Evolutionary conservation across 2,888 invertebrate species (phyloP).

Genomic region (Drosophila rubida): DNA sequence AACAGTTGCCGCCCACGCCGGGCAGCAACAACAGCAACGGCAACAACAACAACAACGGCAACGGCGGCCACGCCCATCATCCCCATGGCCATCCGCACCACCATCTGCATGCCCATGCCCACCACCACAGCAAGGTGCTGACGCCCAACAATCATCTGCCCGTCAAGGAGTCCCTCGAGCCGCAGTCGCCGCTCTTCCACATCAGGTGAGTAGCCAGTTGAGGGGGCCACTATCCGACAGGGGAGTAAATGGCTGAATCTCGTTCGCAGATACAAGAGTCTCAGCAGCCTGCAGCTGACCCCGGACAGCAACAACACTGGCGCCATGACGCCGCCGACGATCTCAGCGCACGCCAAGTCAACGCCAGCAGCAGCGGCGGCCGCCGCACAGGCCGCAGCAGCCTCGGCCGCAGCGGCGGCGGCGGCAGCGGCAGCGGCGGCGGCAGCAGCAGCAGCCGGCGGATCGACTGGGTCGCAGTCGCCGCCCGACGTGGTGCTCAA

Average conservation of each 20-base stretch:
- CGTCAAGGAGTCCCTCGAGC: slow-evolving; percentile 83
- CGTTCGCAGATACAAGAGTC: slow-evolving; percentile 84
- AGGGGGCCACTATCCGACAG: neutral
- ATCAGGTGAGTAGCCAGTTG: slow-evolving; percentile 79
- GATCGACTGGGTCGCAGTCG: slow-evolving; percentile 47
- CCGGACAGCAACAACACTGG: slow-evolving; percentile 81
- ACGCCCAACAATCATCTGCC: slow-evolving; percentile 82
- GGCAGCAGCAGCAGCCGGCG: slow-evolving; percentile 19
- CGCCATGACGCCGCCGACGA: slow-evolving; percentile 83
- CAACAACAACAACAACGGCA: slow-evolving; percentile 37
- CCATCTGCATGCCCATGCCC: slow-evolving; percentile 63
- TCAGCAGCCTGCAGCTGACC: slow-evolving; percentile 85
- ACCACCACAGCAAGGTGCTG: slow-evolving; percentile 79
- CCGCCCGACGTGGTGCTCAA: slow-evolving; percentile 83
- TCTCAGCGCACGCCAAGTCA: slow-evolving; percentile 84
- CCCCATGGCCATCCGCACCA: slow-evolving; percentile 33
- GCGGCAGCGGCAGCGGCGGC: slow-evolving; percentile 39
- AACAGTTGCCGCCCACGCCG: slow-evolving; percentile 52
- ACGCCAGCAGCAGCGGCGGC: slow-evolving; percentile 58
- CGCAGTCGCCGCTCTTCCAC: slow-evolving; percentile 85
- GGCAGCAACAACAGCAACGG: slow-evolving; percentile 28
- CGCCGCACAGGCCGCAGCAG: slow-evolving; percentile 30
- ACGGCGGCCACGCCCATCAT: slow-evolving; percentile 56
- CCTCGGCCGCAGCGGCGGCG: slow-evolving; percentile 24
- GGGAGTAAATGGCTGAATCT: neutral